phyloP scores from a whole-genome alignment of 2,888 invertebrate species.

The Lacanobia oleracea region DNA sequence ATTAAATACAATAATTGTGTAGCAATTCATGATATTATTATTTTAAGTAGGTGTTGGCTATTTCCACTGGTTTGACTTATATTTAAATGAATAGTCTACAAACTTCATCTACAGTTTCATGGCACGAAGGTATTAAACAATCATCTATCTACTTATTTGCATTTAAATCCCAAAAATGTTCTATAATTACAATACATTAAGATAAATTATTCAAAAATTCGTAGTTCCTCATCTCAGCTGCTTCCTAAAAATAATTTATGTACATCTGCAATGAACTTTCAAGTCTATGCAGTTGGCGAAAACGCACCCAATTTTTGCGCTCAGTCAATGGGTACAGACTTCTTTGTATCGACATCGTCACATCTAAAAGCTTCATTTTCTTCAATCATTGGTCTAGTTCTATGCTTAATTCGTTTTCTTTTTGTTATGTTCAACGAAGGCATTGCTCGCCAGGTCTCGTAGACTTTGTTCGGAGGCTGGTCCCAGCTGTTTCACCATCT shows the following conservation, averaged over 20 bases:
- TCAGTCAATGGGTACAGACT: neutral
- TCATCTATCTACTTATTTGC: neutral
- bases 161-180: neutral
- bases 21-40: no score
- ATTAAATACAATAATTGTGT: no score
- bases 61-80: no score
- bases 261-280: neutral
- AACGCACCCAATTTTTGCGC: neutral
- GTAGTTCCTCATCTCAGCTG: neutral
- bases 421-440: conserved; percentile 80
- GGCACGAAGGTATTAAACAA: neutral
- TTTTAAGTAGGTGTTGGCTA: neutral
- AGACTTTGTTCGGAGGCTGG: conserved; percentile 84
- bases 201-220: conserved; percentile 4
- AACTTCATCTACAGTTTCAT: conserved; percentile 5
- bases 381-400: neutral
- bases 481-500: conserved; percentile 92
- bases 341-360: neutral
- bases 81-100: neutral
- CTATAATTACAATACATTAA: neutral
- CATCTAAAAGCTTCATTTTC: neutral
- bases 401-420: conserved; percentile 29
- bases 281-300: neutral
- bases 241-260: conserved; percentile 3
- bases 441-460: conserved; percentile 80